Conservation (phyloP, 2,797 vertebrate genomes). For the Semaprochilodus insignis region DNA sequence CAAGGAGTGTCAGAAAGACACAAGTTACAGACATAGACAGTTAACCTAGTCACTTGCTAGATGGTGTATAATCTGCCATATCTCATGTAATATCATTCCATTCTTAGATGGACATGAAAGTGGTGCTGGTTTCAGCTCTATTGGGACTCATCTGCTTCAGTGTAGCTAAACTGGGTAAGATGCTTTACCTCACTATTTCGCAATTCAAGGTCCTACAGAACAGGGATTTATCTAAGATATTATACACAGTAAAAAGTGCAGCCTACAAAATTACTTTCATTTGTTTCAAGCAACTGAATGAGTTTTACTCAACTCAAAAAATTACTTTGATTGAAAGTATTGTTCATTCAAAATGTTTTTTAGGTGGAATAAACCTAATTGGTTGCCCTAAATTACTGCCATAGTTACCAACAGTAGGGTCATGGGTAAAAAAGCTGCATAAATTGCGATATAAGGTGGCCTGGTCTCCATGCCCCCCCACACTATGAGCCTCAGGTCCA, state of each 20-base stretch:
- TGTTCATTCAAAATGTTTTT: no score
- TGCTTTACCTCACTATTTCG: background rate
- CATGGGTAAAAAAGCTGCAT: no score
- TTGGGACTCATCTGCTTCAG: constrained; percentile 2
- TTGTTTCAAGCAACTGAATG: no score
- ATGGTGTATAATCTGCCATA: background rate
- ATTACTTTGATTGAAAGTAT: no score
- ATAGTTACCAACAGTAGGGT: no score
- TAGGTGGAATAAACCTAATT: no score
- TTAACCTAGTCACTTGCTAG: background rate
- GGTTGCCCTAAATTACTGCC: no score
- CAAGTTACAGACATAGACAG: background rate
- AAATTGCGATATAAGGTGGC: no score
- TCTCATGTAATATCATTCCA: background rate
- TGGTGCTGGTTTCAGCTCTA: constrained; percentile 19
- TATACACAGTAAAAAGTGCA: background rate
- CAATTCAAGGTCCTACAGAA: background rate
- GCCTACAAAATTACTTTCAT: no score
- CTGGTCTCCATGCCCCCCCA: no score
- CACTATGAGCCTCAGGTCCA: background rate
- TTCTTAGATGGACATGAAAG: constrained; percentile 19
- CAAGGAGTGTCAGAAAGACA: background rate
- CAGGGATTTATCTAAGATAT: background rate
- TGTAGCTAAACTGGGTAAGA: constrained; percentile 36
- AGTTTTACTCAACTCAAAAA: no score